Evolutionary conservation across 2,113 vertebrate genomes (phyloP), one percentile per base, ranked within the genome.

Genomic region (Rhabdornis inornatus): DNA sequence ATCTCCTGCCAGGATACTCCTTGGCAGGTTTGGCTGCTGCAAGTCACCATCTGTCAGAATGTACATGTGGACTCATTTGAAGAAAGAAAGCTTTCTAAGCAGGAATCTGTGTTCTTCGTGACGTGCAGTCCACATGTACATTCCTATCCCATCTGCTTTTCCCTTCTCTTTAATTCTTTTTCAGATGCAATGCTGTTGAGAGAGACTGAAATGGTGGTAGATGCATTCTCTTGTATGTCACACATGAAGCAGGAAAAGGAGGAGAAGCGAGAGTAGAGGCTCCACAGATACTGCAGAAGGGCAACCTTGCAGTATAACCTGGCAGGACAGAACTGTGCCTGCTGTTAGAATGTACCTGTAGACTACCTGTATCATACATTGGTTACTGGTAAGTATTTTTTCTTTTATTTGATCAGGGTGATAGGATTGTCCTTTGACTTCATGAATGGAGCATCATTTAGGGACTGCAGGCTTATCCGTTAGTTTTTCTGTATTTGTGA

Each of bases 131-230:
- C 96, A 94, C 96, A 95, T 95, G 95, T 94, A 95, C 96, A 95
- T 95, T 97, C 94, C 76, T 9, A 1, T 87, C 64, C 96, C 95
- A 92, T 90, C 91, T 97, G 83, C 95, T 94, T 96, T 94, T 97
- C 92, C 94, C 77, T 96, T 97, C 95, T 96, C 79, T 96, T 87
- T 95, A 90, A 96, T 97, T 97, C 94, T 97, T 95, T 97, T 97
- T 97, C 96, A 97, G 96, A 97, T 96, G 96, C 94, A 95, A 96
- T 95, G 95, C 95, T 96, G 95, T 94, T 97, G 74, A 97, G 90
- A 95, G 68, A 96, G 83, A 92, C 96, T 97, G 95, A 96, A 94
- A 95, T 95, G 95, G 95, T 95, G 94, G 92, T 97, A 96, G 88
- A 97, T 97, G 94, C 96, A 92, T 91, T 97, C 94, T 97, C 91